Percentiles rank a stretch among this genome's conserved stretches.
Evolutionary conservation across 2,797 vertebrate species (phyloP).

Genomic region (Argentina silus): DNA sequence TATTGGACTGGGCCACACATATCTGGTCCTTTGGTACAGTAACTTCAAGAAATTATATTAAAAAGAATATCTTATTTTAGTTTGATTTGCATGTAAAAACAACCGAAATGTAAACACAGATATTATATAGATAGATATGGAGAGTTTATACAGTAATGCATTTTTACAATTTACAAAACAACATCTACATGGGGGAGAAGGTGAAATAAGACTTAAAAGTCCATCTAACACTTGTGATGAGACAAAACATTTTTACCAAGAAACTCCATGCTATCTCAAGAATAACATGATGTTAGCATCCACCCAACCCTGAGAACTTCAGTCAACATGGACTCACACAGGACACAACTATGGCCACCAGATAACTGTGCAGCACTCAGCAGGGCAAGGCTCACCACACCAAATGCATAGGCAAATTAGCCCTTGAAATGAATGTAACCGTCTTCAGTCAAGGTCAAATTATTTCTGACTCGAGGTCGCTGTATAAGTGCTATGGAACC

Average conservation of each 20-base stretch:
- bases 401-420: conserved; percentile 69
- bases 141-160: conserved; percentile 66
- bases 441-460: conserved; percentile 57
- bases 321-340: conserved; percentile 74
- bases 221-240: conserved; percentile 64
- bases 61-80: conserved; percentile 76
- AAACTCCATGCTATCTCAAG: conserved; percentile 60
- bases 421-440: conserved; percentile 78
- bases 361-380: conserved; percentile 91
- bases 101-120: conserved; percentile 66
- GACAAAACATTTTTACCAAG: conserved; percentile 48
- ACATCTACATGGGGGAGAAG: conserved; percentile 68
- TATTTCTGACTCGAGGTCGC: conserved; percentile 69
- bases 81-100: conserved; percentile 90
- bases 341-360: conserved; percentile 81
- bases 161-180: conserved; percentile 57
- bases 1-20: conserved; percentile 61
- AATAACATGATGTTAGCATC: conserved; percentile 62
- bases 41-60: conserved; percentile 46
- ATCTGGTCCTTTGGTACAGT: conserved; percentile 69
- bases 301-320: conserved; percentile 64
- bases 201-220: conserved; percentile 62
- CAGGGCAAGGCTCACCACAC: conserved; percentile 84
- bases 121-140: conserved; percentile 64
- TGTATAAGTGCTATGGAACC: conserved; percentile 80